Base-by-base conservation (phyloP, 2,797 vertebrate genomes). In the Amazonetta brasiliensis region DNA sequence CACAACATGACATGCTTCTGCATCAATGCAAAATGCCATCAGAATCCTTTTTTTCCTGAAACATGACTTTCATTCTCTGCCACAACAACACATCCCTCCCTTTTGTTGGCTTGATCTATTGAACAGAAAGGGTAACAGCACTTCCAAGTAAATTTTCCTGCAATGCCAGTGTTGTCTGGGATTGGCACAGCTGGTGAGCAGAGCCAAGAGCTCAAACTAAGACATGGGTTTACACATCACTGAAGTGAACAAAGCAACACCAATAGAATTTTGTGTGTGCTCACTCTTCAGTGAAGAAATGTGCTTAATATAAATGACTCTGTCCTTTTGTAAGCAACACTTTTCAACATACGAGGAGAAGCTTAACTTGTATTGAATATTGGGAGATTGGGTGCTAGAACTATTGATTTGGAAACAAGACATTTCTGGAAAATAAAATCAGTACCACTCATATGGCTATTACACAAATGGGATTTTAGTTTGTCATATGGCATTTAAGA, bases 201-300 rank as follows among this genome's bases (percentile, higher is more conserved):
- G 39, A 85, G 37, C 16, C 52, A 78, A 16, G 19, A 76, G 14
- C 60, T 73, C 41, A 87, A 2, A 13, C 68, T 28, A 56, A 67
- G 26, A 56, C 9, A 3, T 7, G 19, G 14, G 3, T n/a, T 71
- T 84, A n/a, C 66, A 33, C 12, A 77, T 9, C 25, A 18, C 18
- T 48, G 31, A 66, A 83, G 39, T 37, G 48, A 74, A 35, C 8
- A 75, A 60, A 84, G 23, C 52, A 71, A 26, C 22, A 25, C 33
- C 66, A 33, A 6, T 16, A 25, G 43, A 48, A 62, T 35, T 79
- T 10, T 0, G 0, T 12, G 12, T 66, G 37, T 37, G 20, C 30
- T 50, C 2, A 0, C 12, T 66, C 55, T 74, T 72, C 41, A 41
- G 22, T 28, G 43, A 80, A 66, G 37, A 46, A 5, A 48, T 9